Conservation (phyloP, 2,888 invertebrate genomes). For the Ischnus inquisitorius region DNA sequence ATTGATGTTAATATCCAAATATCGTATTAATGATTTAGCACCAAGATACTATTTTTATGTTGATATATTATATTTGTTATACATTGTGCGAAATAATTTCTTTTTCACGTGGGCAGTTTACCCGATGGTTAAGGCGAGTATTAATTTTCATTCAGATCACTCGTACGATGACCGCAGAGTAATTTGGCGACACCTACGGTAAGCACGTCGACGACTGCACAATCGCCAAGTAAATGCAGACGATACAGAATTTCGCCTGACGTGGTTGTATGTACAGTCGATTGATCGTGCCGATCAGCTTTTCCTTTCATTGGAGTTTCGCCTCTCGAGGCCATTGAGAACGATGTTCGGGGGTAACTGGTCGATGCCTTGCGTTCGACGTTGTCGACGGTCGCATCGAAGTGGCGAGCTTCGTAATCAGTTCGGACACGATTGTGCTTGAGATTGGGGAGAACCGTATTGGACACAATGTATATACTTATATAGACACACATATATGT, state of each 20-base stretch:
- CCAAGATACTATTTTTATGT: no score
- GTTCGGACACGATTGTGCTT: constrained; percentile 52
- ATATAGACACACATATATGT: neutral
- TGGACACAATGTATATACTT: constrained; percentile 13
- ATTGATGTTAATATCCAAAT: no score
- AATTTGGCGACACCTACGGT: constrained; percentile 7
- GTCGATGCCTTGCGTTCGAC: constrained; percentile 40
- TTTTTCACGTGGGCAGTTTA: neutral
- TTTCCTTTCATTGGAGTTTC: constrained; percentile 20
- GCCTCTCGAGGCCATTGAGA: constrained; percentile 53
- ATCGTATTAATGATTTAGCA: no score
- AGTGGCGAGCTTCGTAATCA: constrained; percentile 61
- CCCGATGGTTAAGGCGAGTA: neutral
- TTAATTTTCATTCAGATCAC: neutral
- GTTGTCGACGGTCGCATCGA: constrained; percentile 56
- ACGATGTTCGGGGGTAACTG: constrained; percentile 14
- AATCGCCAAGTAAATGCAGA: constrained; percentile 27
- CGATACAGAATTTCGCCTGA: constrained; percentile 18
- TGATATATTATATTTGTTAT: neutral
- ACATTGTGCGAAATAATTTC: neutral
- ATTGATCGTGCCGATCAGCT: constrained; percentile 35
- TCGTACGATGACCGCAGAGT: neutral
- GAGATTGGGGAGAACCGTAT: constrained; percentile 27
- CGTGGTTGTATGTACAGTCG: constrained; percentile 11
- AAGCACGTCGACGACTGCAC: constrained; percentile 29